A percentile compares a stretch with the other conserved stretches of the same genome.
Conservation (phyloP, 2,113 vertebrate genomes). For the Myotis davidii region DNA sequence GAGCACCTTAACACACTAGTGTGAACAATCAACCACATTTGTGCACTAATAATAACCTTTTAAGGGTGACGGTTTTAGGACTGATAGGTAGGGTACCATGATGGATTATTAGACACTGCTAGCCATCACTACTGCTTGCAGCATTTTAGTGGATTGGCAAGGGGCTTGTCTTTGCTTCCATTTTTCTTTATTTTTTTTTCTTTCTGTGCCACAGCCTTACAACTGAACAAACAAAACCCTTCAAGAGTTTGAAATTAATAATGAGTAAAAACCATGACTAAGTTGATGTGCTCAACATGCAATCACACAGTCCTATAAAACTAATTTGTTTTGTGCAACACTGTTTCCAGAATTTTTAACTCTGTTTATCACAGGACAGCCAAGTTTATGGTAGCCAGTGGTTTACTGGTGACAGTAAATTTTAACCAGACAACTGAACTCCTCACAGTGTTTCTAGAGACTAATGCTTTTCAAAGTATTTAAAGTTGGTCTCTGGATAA, state of each 20-base stretch:
- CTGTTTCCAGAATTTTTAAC: background rate
- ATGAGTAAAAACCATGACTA: slow-evolving; percentile 71
- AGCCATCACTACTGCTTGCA: slow-evolving; percentile 68
- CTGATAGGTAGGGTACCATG: slow-evolving; percentile 70
- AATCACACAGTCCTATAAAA: slow-evolving; percentile 34
- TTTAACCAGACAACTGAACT: slow-evolving; percentile 16
- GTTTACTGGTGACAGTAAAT: slow-evolving; percentile 46
- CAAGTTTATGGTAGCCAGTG: background rate
- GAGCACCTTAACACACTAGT: background rate
- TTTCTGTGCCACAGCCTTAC: slow-evolving; percentile 67
- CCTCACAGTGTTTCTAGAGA: background rate
- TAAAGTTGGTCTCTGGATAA: background rate
- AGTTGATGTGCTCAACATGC: slow-evolving; percentile 60
- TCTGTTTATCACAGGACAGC: background rate
- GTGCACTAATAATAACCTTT: slow-evolving; percentile 70
- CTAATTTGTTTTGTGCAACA: background rate
- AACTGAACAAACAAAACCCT: slow-evolving; percentile 78
- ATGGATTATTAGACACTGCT: slow-evolving; percentile 75
- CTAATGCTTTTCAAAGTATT: background rate
- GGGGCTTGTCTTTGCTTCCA: slow-evolving; percentile 62
- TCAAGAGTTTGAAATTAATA: slow-evolving; percentile 84
- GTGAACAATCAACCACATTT: slow-evolving; percentile 41
- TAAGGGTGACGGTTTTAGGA: slow-evolving; percentile 66
- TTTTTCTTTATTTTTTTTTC: slow-evolving; percentile 79
- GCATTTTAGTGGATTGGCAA: slow-evolving; percentile 71